A percentile compares a stretch with the other conserved stretches of the same genome.
phyloP scores from a whole-genome alignment of 2,113 vertebrate genomes.

The Cygnus buccinator region DNA sequence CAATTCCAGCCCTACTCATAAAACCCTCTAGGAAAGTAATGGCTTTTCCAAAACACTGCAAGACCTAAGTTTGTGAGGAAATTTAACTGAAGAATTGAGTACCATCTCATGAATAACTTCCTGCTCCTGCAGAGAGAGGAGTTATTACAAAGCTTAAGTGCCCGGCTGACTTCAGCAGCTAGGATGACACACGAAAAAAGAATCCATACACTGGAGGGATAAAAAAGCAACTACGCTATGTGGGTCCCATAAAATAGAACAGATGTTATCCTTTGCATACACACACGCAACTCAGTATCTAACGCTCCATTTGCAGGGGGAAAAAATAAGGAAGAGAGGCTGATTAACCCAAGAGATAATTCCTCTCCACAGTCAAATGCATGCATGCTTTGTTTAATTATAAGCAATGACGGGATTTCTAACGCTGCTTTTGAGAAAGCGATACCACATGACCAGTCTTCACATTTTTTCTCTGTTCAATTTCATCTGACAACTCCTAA shows the following conservation, averaged over 20 bases:
- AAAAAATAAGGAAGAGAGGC: background rate
- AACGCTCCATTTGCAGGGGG: background rate
- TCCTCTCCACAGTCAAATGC: background rate
- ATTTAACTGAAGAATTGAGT: conserved; percentile 10
- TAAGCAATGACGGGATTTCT: background rate
- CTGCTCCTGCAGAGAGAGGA: background rate
- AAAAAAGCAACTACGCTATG: background rate
- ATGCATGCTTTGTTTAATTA: background rate
- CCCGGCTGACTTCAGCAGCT: background rate
- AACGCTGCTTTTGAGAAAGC: background rate
- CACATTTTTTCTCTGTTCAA: background rate
- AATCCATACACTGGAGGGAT: conserved; percentile 27
- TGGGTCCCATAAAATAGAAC: conserved; percentile 8
- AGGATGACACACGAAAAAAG: conserved; percentile 34
- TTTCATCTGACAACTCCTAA: conserved; percentile 43
- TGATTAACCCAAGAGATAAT: background rate
- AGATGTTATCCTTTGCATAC: conserved; percentile 12
- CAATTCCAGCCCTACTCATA: background rate
- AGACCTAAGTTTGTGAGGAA: conserved; percentile 9
- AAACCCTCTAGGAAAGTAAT: background rate
- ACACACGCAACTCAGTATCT: background rate
- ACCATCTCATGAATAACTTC: conserved; percentile 30
- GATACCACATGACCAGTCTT: background rate
- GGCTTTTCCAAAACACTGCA: background rate
- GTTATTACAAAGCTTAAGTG: conserved; percentile 19